Percentiles rank a stretch among this genome's conserved stretches.
phyloP scores from a whole-genome alignment of 2,113 vertebrate species.

The Embiotoca jacksoni region DNA sequence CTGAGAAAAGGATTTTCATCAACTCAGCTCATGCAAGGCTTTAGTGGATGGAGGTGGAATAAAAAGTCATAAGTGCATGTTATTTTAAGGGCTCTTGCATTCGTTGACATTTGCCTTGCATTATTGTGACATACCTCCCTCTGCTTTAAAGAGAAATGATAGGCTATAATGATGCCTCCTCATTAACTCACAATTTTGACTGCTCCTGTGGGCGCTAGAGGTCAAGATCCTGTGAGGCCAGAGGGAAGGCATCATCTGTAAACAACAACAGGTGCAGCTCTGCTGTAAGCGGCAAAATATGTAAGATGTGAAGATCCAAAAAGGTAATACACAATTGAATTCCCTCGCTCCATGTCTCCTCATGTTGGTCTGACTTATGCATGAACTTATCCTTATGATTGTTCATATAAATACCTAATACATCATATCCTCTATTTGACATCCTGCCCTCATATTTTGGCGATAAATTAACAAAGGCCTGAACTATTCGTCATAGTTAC shows the following conservation, averaged over 20 bases:
- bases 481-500: too few species aligned
- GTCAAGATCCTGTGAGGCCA: neutral
- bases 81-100: neutral
- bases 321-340: neutral
- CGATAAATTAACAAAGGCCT: too few species aligned
- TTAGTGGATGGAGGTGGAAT: neutral
- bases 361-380: neutral
- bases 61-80: neutral
- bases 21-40: slow-evolving; percentile 17
- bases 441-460: too few species aligned
- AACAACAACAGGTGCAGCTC: neutral
- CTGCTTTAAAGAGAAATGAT: neutral
- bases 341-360: neutral
- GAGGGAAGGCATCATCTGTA: neutral
- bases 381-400: neutral
- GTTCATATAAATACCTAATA: too few species aligned
- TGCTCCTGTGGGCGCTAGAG: neutral
- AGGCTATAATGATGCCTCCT: neutral
- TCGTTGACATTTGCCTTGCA: neutral
- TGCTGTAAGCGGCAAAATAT: neutral
- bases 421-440: too few species aligned
- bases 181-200: neutral
- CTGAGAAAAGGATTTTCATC: slow-evolving; percentile 20
- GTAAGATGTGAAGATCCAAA: neutral
- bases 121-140: neutral